A percentile compares a stretch with the other conserved stretches of the same genome.
Evolutionary conservation across 2,797 vertebrate species (phyloP).

Genomic region (Sebastes reedi): DNA sequence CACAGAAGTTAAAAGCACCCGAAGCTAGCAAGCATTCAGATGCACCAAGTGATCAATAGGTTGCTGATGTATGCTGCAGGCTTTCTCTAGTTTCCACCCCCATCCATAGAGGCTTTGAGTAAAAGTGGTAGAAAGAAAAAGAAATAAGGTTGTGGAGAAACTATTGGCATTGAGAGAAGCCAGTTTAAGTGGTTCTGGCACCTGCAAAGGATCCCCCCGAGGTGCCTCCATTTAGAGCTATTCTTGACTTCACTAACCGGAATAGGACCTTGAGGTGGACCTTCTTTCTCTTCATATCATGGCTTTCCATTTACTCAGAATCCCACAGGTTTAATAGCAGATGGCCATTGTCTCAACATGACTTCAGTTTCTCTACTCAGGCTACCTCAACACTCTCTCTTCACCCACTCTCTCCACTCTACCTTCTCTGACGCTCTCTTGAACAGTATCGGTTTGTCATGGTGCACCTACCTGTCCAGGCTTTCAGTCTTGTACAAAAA

Average conservation of each 20-base stretch:
- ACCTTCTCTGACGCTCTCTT: neutral
- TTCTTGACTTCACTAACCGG: neutral
- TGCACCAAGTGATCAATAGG: neutral
- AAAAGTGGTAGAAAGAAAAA: neutral
- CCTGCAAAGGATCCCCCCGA: neutral
- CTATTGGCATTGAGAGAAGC: neutral
- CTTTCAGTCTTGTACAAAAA: constrained; percentile 86
- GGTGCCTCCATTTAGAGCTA: constrained; percentile 4
- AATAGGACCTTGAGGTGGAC: neutral
- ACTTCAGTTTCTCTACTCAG: neutral
- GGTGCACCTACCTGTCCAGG: constrained; percentile 85
- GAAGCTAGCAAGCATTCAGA: neutral
- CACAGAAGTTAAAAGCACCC: neutral
- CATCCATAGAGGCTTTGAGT: neutral
- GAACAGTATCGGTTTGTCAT: neutral
- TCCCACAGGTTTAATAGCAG: neutral
- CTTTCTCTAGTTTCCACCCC: neutral
- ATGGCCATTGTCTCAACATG: neutral
- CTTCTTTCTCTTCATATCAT: neutral
- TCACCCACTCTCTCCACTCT: neutral
- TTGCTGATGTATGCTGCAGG: neutral
- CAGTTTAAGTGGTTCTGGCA: constrained; percentile 2
- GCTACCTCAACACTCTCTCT: neutral
- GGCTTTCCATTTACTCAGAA: constrained; percentile 1
- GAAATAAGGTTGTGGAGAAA: neutral